Percentiles rank a stretch among this genome's conserved stretches.
phyloP scores from a whole-genome alignment of 2,888 invertebrate species.

The Candidula unifasciata region DNA sequence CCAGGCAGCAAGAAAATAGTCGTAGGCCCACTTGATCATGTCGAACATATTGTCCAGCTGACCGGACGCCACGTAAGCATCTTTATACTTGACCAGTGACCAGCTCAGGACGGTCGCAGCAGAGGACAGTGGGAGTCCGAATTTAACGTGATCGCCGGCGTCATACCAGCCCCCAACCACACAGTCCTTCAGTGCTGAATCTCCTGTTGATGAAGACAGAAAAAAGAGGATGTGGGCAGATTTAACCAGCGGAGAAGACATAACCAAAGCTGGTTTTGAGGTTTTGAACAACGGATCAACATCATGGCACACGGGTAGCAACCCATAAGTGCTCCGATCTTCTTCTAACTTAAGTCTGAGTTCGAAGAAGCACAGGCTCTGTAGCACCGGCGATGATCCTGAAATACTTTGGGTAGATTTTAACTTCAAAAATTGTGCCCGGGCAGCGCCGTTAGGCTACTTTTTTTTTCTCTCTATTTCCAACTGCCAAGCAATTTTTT shows the following conservation, averaged over 20 bases:
- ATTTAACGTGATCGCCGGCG: conserved; percentile 66
- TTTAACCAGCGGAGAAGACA: background rate
- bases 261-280: background rate
- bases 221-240: too few relatives aligned
- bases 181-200: conserved; percentile 29
- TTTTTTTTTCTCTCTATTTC: too few relatives aligned
- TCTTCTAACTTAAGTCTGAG: too few relatives aligned
- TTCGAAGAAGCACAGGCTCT: too few relatives aligned
- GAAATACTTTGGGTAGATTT: too few relatives aligned
- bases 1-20: conserved; percentile 80
- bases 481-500: too few relatives aligned
- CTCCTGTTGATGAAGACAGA: background rate
- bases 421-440: too few relatives aligned
- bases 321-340: too few relatives aligned
- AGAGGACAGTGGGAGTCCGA: conserved; percentile 61
- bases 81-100: conserved; percentile 59
- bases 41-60: conserved; percentile 64
- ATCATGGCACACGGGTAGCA: too few relatives aligned
- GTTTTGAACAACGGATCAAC: too few relatives aligned
- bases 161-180: conserved; percentile 53
- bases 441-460: too few relatives aligned
- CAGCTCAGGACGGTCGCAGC: conserved; percentile 58
- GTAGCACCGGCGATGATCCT: too few relatives aligned
- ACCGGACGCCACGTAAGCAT: conserved; percentile 58
- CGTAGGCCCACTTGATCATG: conserved; percentile 81